These are phyloP conservation scores for Nemotelus pantherinus DNA, from an alignment of 2,888 invertebrate species.

Conservation along the genomic window DNA sequence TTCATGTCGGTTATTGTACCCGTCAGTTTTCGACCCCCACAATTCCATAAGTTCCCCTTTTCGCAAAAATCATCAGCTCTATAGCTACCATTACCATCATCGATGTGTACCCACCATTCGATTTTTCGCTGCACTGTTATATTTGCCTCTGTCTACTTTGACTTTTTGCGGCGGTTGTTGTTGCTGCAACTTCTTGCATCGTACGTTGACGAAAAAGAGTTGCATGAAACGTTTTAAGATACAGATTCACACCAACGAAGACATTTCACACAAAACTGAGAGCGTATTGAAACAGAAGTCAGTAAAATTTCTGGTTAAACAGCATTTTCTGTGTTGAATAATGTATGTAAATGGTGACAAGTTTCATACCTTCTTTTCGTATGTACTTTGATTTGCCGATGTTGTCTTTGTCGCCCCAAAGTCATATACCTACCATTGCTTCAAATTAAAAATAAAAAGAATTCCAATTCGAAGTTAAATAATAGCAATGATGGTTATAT, in stretches of 20 bases:
- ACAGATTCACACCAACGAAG: no score
- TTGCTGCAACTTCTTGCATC: neutral
- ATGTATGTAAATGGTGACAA: slow-evolving; percentile 31
- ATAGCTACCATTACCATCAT: slow-evolving; percentile 1
- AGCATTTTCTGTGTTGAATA: slow-evolving; percentile 31
- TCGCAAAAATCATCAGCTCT: neutral
- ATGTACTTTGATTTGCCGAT: slow-evolving; percentile 11
- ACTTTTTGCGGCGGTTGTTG: neutral
- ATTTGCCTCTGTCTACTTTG: no score
- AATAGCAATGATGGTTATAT: neutral
- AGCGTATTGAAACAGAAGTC: neutral
- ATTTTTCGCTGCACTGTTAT: no score
- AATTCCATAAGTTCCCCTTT: slow-evolving; percentile 2
- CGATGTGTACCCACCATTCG: slow-evolving; percentile 2
- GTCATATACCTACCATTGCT: neutral
- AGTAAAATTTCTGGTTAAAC: slow-evolving; percentile 28
- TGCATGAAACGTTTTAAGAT: neutral
- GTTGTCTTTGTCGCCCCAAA: neutral
- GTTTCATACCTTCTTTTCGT: slow-evolving; percentile 18
- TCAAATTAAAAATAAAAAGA: no score
- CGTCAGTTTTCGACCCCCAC: neutral
- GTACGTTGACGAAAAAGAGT: slow-evolving; percentile 5
- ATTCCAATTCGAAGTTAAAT: neutral
- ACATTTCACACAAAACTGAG: no score
- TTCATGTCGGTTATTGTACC: slow-evolving; percentile 19